A percentile compares a stretch with the other conserved stretches of the same genome.
These are phyloP conservation scores for Spea hammondii DNA, from an alignment of 2,797 vertebrate species.

Conservation along the genomic window DNA sequence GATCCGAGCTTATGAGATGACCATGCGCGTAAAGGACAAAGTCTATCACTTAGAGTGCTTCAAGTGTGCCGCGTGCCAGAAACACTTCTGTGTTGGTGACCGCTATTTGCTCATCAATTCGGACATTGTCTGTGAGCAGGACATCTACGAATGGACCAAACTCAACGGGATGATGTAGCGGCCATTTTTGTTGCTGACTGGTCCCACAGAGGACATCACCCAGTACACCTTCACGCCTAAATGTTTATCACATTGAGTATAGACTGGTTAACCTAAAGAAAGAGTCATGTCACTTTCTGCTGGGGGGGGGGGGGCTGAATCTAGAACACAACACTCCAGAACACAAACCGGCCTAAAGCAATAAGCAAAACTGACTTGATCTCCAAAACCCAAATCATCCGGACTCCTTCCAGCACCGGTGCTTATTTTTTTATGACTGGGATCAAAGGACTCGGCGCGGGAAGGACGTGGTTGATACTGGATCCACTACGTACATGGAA, in stretches of 20 bases:
- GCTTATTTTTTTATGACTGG: not conserved
- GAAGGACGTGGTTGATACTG: not conserved
- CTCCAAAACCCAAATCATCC: not conserved
- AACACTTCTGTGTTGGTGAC: constrained; percentile 98
- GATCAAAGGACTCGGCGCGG: not conserved
- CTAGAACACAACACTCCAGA: not conserved
- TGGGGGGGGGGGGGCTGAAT: not conserved
- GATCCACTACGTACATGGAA: not conserved
- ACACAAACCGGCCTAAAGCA: not conserved
- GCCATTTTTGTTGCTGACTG: not conserved
- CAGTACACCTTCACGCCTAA: too few relatives aligned
- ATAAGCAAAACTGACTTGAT: not conserved
- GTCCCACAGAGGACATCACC: not conserved
- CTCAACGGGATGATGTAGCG: constrained; percentile 80
- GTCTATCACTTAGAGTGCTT: constrained; percentile 98
- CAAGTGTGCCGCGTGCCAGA: constrained; percentile 98
- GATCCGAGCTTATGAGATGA: constrained; percentile 98
- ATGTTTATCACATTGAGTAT: not conserved
- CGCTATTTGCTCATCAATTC: constrained; percentile 98
- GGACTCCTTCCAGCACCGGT: not conserved
- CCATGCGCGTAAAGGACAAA: constrained; percentile 97
- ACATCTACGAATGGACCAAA: constrained; percentile 99
- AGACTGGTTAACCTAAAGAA: not conserved
- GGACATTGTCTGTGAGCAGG: constrained; percentile 98
- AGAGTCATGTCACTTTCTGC: not conserved